These are phyloP conservation scores for Perodicticus potto DNA, from an alignment of 2,797 vertebrate species.

Conservation along the genomic window DNA sequence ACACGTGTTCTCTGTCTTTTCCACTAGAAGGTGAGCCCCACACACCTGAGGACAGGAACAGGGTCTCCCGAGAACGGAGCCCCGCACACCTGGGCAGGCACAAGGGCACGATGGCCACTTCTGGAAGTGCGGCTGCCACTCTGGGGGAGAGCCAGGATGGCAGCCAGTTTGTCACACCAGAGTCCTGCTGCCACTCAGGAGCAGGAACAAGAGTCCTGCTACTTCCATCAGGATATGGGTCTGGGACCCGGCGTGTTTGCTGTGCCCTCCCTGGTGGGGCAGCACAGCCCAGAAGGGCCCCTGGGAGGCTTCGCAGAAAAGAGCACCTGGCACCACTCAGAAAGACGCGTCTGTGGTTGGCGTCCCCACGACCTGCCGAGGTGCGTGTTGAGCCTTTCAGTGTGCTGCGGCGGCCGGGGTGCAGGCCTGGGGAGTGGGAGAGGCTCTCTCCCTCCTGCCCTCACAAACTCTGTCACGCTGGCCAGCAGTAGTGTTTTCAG, in stretches of 20 bases:
- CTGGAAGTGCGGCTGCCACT: neutral
- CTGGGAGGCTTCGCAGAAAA: neutral
- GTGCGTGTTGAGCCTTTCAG: neutral
- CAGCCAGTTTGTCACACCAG: neutral
- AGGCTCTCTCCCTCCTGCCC: no score
- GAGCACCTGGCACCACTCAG: no score
- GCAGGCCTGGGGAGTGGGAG: no score
- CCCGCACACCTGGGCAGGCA: neutral
- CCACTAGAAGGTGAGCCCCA: neutral
- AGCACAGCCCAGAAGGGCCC: neutral
- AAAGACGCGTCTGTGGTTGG: neutral
- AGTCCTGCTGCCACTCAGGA: neutral
- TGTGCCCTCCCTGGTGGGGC: neutral
- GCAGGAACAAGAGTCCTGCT: neutral
- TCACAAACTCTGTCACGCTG: neutral
- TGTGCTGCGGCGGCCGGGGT: no score
- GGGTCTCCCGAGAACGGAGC: neutral
- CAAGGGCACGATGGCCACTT: neutral
- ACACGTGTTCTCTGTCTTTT: neutral
- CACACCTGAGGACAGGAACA: no score
- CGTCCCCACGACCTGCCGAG: no score
- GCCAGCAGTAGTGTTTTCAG: neutral
- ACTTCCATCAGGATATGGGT: no score
- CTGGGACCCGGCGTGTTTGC: neutral
- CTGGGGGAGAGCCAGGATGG: neutral